Evolutionary conservation across 2,888 invertebrate species (phyloP).

Genomic region (Matsumyia berberina): DNA sequence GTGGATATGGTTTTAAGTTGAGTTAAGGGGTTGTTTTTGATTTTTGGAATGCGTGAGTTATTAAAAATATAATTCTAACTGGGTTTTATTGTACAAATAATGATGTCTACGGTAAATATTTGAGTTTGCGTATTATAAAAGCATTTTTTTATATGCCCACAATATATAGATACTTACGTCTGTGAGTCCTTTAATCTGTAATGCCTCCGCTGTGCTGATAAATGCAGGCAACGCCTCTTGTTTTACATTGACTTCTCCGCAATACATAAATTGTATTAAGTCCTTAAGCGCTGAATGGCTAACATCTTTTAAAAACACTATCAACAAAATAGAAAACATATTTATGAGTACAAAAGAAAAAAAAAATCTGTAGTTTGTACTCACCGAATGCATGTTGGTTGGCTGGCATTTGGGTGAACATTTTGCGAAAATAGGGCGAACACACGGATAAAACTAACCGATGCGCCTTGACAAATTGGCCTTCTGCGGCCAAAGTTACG

Average conservation of each 20-base stretch:
- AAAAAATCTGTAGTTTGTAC: neutral
- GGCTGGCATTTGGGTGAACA: slow-evolving; percentile 89
- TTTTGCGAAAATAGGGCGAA: slow-evolving; percentile 90
- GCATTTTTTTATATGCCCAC: too few relatives aligned
- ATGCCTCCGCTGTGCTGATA: slow-evolving; percentile 89
- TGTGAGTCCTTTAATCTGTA: slow-evolving; percentile 89
- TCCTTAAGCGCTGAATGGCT: slow-evolving; percentile 89
- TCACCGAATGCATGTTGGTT: slow-evolving; percentile 88
- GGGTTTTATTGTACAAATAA: too few relatives aligned
- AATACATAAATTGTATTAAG: slow-evolving; percentile 90
- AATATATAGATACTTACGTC: slow-evolving; percentile 85
- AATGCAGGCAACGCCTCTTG: slow-evolving; percentile 90
- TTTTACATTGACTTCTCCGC: slow-evolving; percentile 90
- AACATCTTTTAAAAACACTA: slow-evolving; percentile 89
- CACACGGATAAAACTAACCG: slow-evolving; percentile 90
- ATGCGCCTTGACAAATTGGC: slow-evolving; percentile 89
- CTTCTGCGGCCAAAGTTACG: slow-evolving; percentile 89
- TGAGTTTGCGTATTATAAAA: too few relatives aligned
- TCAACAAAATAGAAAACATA: slow-evolving; percentile 79
- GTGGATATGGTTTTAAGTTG: too few relatives aligned
- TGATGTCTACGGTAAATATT: too few relatives aligned
- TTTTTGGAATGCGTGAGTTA: too few relatives aligned
- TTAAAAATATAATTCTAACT: too few relatives aligned
- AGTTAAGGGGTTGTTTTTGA: too few relatives aligned
- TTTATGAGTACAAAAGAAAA: neutral